Percentiles rank a stretch among this genome's conserved stretches.
Conservation (phyloP, 2,888 invertebrate species). For the Polydrusus tereticollis region DNA sequence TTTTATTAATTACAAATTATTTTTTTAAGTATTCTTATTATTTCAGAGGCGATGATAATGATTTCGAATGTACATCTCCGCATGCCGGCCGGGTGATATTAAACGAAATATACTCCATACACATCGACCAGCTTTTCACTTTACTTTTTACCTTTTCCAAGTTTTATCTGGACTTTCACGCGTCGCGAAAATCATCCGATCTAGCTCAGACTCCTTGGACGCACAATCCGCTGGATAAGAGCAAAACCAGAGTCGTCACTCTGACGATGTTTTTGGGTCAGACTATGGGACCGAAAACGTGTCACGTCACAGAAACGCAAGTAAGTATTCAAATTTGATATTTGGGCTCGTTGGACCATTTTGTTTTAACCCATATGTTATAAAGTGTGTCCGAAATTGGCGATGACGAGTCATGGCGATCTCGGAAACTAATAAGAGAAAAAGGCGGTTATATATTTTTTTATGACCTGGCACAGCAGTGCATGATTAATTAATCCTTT, state of each 20-base stretch:
- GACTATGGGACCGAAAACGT: constrained; percentile 91
- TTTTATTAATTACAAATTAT: too few relatives aligned
- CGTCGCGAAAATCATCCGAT: constrained; percentile 84
- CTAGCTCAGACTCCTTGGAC: constrained; percentile 87
- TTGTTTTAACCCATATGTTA: too few relatives aligned
- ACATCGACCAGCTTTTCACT: constrained; percentile 91
- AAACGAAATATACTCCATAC: constrained; percentile 83
- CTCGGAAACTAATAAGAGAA: too few relatives aligned
- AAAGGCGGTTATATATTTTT: too few relatives aligned
- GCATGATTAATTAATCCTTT: too few relatives aligned
- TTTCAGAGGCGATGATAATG: constrained; percentile 11
- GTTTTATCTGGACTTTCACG: constrained; percentile 89
- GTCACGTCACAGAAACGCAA: constrained; percentile 90
- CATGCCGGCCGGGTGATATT: constrained; percentile 84
- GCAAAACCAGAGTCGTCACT: constrained; percentile 84
- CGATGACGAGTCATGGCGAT: too few relatives aligned
- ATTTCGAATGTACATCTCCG: constrained; percentile 72
- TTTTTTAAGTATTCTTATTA: too few relatives aligned
- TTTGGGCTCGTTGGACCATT: too few relatives aligned
- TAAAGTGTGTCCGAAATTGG: too few relatives aligned
- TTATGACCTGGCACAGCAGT: too few relatives aligned
- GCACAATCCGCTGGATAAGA: constrained; percentile 77
- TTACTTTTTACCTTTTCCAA: constrained; percentile 94
- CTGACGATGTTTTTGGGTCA: constrained; percentile 88
- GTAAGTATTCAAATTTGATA: constrained; percentile 65